Base-by-base conservation (phyloP, 2,888 invertebrate genomes). In the Schrankia costaestrigalis region DNA sequence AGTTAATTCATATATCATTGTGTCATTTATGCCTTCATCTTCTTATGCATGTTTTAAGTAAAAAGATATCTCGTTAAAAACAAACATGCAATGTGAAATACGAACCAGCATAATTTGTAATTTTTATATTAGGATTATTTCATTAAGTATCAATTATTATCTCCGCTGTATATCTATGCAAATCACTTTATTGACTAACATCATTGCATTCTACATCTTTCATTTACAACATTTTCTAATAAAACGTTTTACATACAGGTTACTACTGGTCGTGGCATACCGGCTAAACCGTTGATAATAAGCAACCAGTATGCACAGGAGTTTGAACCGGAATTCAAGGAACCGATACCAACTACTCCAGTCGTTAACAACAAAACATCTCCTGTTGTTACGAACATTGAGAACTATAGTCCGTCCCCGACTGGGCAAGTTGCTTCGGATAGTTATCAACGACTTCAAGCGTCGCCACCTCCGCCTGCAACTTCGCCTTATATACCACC, bases 301-400 rank as follows among this genome's bases (percentile, higher is more conserved):
- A 76, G 82, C 62, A 89, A 89, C 52, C 85, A 85, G 35, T 88
- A 87, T 46, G 88, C 85, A 25, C 82, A 85, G 38, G 87, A 88
- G 50, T 81, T 71, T 37, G 88, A 88, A 37, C 81, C 90, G 39
- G 80, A 80, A 13, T 63, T 65, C 27, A 86, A 86, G 38, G 83
- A 83, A 17, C 13, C 15, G 27, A 18, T 26, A 17, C 38, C 38
- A 7, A 34, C 18, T 23, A 39, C 38, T 1, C 60, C 61, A 10
- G 29, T 44, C 12, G 32, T 45, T 17, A 19, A 23, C 11, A 42
- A 19, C 24, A 56, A 39, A 26, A 32, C 55, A 3, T 32, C 53
- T 18, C 59, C 66, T 5, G 49, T 46, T 1, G 40, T 63, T 11
- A 35, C 58, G n/a, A 35, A 63, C 15, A 34, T 49, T 18, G 37